phyloP scores from a whole-genome alignment of 2,888 invertebrate genomes.

The Entomobrya proxima region DNA sequence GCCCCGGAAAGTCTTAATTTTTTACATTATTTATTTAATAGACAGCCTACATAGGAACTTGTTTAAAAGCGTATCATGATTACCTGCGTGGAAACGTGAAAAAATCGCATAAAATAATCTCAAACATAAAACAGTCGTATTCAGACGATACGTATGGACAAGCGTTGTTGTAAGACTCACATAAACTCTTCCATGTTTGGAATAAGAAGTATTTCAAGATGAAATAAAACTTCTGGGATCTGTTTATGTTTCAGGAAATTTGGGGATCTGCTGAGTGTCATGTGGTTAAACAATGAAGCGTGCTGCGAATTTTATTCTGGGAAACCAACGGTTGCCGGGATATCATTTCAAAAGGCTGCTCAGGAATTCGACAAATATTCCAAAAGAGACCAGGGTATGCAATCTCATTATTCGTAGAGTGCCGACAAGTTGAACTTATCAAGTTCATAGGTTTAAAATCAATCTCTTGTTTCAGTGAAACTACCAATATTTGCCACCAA shows the following conservation, averaged over 20 bases:
- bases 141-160: slow-evolving; percentile 72
- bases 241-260: slow-evolving; percentile 78
- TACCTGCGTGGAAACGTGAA: slow-evolving; percentile 82
- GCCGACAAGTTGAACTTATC: background rate
- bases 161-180: background rate
- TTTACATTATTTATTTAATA: background rate
- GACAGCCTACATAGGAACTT: slow-evolving; percentile 78
- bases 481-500: slow-evolving; percentile 82
- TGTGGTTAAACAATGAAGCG: slow-evolving; percentile 89
- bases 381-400: slow-evolving; percentile 42
- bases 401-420: background rate
- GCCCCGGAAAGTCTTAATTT: background rate
- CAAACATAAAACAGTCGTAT: slow-evolving; percentile 27
- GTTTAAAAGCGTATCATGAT: slow-evolving; percentile 82
- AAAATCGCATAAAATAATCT: slow-evolving; percentile 82
- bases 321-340: slow-evolving; percentile 87
- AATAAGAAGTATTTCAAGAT: background rate
- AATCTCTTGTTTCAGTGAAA: too few species aligned
- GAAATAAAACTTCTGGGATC: slow-evolving; percentile 50
- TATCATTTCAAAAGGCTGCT: slow-evolving; percentile 88
- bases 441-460: too few species aligned
- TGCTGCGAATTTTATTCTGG: slow-evolving; percentile 88
- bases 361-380: slow-evolving; percentile 82
- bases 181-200: slow-evolving; percentile 16
- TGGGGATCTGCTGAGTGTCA: slow-evolving; percentile 82